phyloP scores from a whole-genome alignment of 2,888 invertebrate genomes.

The Crematogaster levior region DNA sequence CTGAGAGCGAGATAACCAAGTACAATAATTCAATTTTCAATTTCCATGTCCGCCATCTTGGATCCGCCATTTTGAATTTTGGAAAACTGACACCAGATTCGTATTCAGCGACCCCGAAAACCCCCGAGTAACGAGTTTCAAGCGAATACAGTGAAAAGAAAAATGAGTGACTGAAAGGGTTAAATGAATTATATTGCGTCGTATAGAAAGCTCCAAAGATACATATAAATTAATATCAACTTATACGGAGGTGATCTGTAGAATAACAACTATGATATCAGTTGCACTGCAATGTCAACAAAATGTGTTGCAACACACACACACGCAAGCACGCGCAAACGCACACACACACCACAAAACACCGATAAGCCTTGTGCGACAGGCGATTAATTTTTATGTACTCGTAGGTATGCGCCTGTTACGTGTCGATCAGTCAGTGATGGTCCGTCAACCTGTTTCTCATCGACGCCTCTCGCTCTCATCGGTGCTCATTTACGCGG shows the following conservation, averaged over 20 bases:
- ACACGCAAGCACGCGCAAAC: neutral
- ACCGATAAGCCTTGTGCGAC: neutral
- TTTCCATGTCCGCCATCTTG: too few species aligned
- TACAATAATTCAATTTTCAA: too few species aligned
- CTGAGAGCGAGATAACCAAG: too few species aligned
- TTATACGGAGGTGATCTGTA: neutral
- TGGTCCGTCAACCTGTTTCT: conserved; percentile 63
- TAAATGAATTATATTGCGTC: neutral
- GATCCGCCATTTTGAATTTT: too few species aligned
- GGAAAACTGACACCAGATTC: too few species aligned
- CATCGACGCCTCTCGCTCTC: conserved; percentile 56
- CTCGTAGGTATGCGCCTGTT: conserved; percentile 49
- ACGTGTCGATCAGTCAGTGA: conserved; percentile 57
- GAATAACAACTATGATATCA: neutral
- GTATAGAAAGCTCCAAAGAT: neutral
- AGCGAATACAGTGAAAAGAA: too few species aligned
- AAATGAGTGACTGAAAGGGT: too few species aligned
- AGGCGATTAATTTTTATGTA: conserved; percentile 58
- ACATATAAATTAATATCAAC: neutral
- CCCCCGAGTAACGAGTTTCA: too few species aligned
- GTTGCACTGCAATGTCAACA: neutral
- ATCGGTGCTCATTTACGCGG: conserved; percentile 72
- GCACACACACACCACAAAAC: neutral
- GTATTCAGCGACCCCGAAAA: too few species aligned
- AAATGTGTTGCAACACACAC: neutral